phyloP scores from a whole-genome alignment of 1,140 invertebrate genomes.

The Nylanderia fulva region DNA sequence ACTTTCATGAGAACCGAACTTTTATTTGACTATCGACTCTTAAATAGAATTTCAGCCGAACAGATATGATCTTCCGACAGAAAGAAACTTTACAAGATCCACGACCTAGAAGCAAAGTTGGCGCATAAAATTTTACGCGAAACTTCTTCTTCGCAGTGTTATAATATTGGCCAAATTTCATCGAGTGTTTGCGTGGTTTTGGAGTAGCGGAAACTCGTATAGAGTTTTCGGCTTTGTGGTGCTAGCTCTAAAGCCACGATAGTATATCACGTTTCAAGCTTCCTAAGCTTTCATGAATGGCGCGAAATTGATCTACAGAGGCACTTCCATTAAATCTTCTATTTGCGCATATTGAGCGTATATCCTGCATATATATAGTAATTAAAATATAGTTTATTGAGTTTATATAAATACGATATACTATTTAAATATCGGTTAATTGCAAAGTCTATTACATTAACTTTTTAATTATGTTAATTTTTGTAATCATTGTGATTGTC shows the following conservation, averaged over 20 bases:
- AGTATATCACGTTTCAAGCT: constrained; percentile 47
- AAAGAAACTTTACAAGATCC: constrained; percentile 46
- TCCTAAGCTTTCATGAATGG: constrained; percentile 50
- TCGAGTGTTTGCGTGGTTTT: constrained; percentile 44
- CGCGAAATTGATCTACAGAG: constrained; percentile 36
- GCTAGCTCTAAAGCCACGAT: constrained; percentile 40
- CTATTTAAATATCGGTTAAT: background rate
- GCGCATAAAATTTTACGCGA: constrained; percentile 53
- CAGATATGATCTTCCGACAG: constrained; percentile 37
- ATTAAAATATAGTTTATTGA: background rate
- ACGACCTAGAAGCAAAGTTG: constrained; percentile 49
- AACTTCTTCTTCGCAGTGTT: constrained; percentile 49
- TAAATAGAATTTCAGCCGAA: constrained; percentile 29
- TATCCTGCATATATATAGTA: background rate
- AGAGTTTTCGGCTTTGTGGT: constrained; percentile 52
- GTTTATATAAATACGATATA: background rate
- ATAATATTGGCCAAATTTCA: constrained; percentile 49
- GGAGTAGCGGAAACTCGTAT: constrained; percentile 28
- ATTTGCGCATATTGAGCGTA: constrained; percentile 7
- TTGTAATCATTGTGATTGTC: background rate
- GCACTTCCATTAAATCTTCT: constrained; percentile 20
- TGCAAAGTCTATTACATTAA: background rate
- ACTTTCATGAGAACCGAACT: constrained; percentile 36
- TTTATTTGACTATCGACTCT: constrained; percentile 56
- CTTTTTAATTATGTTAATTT: background rate